Base-by-base conservation (phyloP, 2,113 vertebrate species). In the Eretmochelys imbricata region DNA sequence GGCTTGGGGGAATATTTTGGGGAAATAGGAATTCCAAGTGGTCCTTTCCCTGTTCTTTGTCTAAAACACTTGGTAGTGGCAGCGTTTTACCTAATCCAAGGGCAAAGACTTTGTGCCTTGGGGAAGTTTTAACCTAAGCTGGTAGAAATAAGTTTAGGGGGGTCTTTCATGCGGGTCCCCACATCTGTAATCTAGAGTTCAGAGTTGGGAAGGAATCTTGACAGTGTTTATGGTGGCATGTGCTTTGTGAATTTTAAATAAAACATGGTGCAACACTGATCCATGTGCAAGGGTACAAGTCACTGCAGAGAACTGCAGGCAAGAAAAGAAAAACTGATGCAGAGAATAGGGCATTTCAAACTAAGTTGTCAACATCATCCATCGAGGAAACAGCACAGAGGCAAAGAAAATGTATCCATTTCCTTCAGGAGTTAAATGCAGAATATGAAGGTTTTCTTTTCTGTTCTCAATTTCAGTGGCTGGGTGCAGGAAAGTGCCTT, bases 381-480 rank as follows among this genome's bases (percentile, higher is more conserved):
- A 0, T 1, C 25, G 84, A 95, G 93, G 89, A 93, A 88, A 54
- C 69, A 7, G 35, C 4, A 97, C 84, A 95, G 89, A 95, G 80
- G 78, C 95, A 87, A 16, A 89, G 72, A 97, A 79, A 96, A 96
- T n/a, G n/a, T 83, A 89, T 4, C 62, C 78, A 80, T 90, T 95
- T 92, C 89, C 31, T 82, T 86, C 87, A 57, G 46, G 82, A 91
- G 83, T 92, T 65, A 87, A 83, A 92, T 62, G 82, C 2, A 1
- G 62, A 35, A 9, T 62, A 62, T 65, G 62, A 91, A 59, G 84
- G 27, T 84, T 89, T 86, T 94, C 7, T 62, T 7, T 89, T 65
- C 57, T 87, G 95, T 96, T 93, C 94, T 93, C 25, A 81, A 89
- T 29, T 86, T 95, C 82, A 84, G 17, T 14, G 46, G 35, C 31